Evolutionary conservation across 2,888 invertebrate species (phyloP), one percentile per base, ranked within the genome.

Genomic region (Acanthoscelides obtectus): DNA sequence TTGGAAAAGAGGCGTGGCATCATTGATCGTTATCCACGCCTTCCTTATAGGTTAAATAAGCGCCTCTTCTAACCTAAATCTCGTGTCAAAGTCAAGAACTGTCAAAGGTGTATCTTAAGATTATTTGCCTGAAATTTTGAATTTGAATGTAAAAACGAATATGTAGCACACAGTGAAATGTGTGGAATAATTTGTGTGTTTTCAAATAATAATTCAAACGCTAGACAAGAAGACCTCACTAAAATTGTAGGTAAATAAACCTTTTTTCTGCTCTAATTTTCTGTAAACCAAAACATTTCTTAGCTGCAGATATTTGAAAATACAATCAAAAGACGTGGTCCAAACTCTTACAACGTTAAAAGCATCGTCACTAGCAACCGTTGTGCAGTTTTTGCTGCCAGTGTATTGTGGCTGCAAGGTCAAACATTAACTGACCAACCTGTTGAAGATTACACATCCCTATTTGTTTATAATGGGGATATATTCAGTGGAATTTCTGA

Each of bases 381-480:
- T 64, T 77, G 77, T 65, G 75, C 84, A 71, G 72, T 81, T 12
- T 82, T 84, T 76, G 79, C 78, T 81, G 89, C 89, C 8, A 86
- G 88, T 75, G 93, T 97, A 6, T 86, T 98, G 69, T 96, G 97
- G 93, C 92, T 95, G 84, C 94, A 97, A 86, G 97, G 97, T 2
- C 67, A 73, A 77, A 0, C 71, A 83, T 20, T 91, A 1, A 88
- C 88, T 1, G 78, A 80, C 27, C 98, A 98, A 83, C 98, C 98
- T 0, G 70, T 89, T 22, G 88, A 90, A 82, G 84, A 85, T 12
- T 82, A 87, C 64, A 87, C 88, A 22, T 91, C 93, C 75, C 82
- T 92, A 70, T 86, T 98, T 71, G 84, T 96, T 22, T 96, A 93
- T 88, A 98, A 98, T 87, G 98, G 97, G 25, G 97, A 98, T 86